Conservation (phyloP, 1,140 invertebrate species). For the Drosophila tani region DNA sequence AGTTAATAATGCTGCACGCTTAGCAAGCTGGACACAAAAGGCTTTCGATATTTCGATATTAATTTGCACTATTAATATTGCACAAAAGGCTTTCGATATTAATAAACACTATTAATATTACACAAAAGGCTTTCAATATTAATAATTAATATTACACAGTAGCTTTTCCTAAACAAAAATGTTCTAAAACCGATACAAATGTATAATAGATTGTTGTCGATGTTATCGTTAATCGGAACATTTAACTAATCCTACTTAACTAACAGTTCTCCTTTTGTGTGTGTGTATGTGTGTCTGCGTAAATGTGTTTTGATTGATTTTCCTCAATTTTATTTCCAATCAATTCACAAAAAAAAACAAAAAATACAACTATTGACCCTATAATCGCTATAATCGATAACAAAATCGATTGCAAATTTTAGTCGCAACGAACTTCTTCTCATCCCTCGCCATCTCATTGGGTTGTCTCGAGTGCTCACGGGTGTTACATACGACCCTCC, state of each 20-base stretch:
- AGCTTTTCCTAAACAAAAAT: background rate
- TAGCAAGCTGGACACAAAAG: constrained; percentile 15
- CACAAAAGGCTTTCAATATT: constrained; percentile 12
- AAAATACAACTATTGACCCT: constrained; percentile 8
- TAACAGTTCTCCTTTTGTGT: constrained; percentile 39
- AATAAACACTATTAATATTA: constrained; percentile 17
- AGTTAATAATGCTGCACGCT: constrained; percentile 24
- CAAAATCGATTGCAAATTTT: constrained; percentile 14
- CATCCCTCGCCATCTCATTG: constrained; percentile 83
- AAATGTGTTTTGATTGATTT: constrained; percentile 11
- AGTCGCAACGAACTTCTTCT: constrained; percentile 84
- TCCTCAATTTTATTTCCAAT: constrained; percentile 1
- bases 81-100: constrained; percentile 13
- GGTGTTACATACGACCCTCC: constrained; percentile 87
- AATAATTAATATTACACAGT: constrained; percentile 22
- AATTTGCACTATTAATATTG: constrained; percentile 12
- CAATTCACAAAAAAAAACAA: constrained; percentile 8
- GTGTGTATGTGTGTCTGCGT: constrained; percentile 40
- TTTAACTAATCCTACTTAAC: background rate
- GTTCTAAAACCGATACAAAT: constrained; percentile 2
- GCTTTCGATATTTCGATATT: constrained; percentile 31
- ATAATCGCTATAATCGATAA: constrained; percentile 11
- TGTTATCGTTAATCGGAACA: constrained; percentile 10
- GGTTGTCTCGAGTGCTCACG: constrained; percentile 80
- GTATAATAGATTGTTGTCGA: constrained; percentile 4